Evolutionary conservation across 2,888 invertebrate genomes (phyloP).

Genomic region (Linnaemya tessellans): DNA sequence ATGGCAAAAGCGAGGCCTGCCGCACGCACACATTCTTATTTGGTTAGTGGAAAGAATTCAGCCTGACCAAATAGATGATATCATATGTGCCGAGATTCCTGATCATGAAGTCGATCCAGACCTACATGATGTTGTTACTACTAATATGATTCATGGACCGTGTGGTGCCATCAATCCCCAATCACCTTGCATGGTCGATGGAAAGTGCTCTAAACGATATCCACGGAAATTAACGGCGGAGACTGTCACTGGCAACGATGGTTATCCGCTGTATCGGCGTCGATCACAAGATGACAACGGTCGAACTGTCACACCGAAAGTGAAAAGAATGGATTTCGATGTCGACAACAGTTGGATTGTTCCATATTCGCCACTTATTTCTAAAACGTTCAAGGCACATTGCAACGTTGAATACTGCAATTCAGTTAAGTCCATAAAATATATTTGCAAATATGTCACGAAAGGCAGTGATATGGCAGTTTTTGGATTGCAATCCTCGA

Average conservation of each 20-base stretch:
- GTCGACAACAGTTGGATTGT: slow-evolving; percentile 18
- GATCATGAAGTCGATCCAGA: too few species aligned
- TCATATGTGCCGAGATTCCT: too few species aligned
- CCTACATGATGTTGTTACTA: too few species aligned
- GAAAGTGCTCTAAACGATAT: slow-evolving; percentile 2
- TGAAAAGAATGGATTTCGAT: background rate
- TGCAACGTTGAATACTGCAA: slow-evolving; percentile 6
- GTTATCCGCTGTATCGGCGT: slow-evolving; percentile 2
- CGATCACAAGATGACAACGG: background rate
- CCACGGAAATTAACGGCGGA: background rate
- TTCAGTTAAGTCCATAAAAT: background rate
- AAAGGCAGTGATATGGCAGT: background rate
- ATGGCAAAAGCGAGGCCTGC: background rate
- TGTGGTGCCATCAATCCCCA: too few species aligned
- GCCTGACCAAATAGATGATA: too few species aligned
- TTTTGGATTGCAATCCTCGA: too few species aligned
- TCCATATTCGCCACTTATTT: slow-evolving; percentile 2
- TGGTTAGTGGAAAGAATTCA: background rate
- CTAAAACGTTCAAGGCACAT: slow-evolving; percentile 8
- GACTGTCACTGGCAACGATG: slow-evolving; percentile 2
- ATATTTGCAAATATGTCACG: background rate
- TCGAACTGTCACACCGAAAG: background rate
- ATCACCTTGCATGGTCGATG: slow-evolving; percentile 26
- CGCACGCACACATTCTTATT: slow-evolving; percentile 13
- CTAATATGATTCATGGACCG: too few species aligned